A percentile compares a stretch with the other conserved stretches of the same genome.
phyloP scores from a whole-genome alignment of 2,888 invertebrate species.

The Pherbina coryleti region DNA sequence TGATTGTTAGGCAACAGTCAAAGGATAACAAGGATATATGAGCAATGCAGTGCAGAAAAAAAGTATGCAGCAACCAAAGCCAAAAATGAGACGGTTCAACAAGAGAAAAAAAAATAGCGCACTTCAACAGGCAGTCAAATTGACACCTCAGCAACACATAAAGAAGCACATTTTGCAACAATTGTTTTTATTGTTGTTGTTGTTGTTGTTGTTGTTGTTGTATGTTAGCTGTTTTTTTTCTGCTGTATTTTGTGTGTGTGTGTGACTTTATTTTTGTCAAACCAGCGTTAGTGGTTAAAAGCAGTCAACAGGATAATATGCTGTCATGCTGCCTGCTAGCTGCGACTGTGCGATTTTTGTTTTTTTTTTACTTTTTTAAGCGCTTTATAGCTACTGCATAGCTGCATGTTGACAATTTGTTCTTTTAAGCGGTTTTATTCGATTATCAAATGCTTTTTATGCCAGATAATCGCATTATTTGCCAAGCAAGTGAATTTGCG shows the following conservation, averaged over 20 bases:
- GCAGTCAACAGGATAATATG: conserved; percentile 11
- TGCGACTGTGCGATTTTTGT: not conserved
- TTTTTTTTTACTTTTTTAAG: not conserved
- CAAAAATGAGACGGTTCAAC: not conserved
- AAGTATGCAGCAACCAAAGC: not conserved
- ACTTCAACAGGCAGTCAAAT: conserved; percentile 3
- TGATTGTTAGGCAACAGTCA: conserved; percentile 28
- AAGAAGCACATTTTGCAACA: not conserved
- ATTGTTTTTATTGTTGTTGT: not conserved
- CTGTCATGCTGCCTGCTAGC: not conserved
- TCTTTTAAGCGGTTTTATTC: conserved; percentile 29
- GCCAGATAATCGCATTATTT: conserved; percentile 33
- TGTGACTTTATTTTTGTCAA: too few species aligned
- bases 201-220: not conserved
- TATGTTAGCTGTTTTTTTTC: not conserved
- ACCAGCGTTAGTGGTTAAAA: not conserved
- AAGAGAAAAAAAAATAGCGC: not conserved
- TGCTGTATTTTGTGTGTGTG: too few species aligned
- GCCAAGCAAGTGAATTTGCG: not conserved
- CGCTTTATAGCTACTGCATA: not conserved
- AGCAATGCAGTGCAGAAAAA: not conserved
- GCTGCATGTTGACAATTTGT: conserved; percentile 25
- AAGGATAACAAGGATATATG: conserved; percentile 28
- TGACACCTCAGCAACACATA: conserved; percentile 19
- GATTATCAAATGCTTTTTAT: conserved; percentile 32